Evolutionary conservation across 2,113 vertebrate species (phyloP), one percentile per base, ranked within the genome.

Genomic region (Zosterops hypoxanthus): DNA sequence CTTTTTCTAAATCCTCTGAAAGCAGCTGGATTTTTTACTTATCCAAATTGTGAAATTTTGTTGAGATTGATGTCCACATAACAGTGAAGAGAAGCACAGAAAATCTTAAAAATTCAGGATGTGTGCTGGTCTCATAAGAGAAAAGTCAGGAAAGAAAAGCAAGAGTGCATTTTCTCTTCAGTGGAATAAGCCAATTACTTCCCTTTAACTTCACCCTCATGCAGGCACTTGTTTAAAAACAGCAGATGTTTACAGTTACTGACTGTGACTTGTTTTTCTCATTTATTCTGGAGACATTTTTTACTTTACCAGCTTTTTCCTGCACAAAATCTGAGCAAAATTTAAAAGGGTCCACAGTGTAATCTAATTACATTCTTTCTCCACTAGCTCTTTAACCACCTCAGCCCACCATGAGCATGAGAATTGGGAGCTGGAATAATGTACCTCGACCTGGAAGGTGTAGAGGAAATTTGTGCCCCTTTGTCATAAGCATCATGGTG

Each of bases 1-100:
- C 90, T 80, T 90, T 77, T 93, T 55, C 94, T 93, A 92, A 95
- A 93, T 94, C 86, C 82, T 96, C 86, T 94, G 86, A 95, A 94
- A 95, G 86, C 92, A 77, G 76, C 42, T 94, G 92, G 90, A 80
- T 93, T 81, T 94, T 92, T 88, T 63, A 86, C 55, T 88, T 83
- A 55, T 8, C 68, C 92, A 78, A 90, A 66, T 90, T 86, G 94
- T 85, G 90, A 86, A 88, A 73, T 85, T 89, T 92, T 92, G 11
- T 93, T 70, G 88, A 84, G 77, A 89, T 65, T 82, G 71, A 61
- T 95, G 59, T 71, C 61, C 71, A 29, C 41, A 34, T 60, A 90
- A 44, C 65, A 91, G 47, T 49, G 46, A 73, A 69, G 63, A 49
- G 66, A 60, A 86, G 68, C 55, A 87, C 33, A 83, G 52, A 90